phyloP scores from a whole-genome alignment of 2,888 invertebrate genomes.

The Acleris laterana region DNA sequence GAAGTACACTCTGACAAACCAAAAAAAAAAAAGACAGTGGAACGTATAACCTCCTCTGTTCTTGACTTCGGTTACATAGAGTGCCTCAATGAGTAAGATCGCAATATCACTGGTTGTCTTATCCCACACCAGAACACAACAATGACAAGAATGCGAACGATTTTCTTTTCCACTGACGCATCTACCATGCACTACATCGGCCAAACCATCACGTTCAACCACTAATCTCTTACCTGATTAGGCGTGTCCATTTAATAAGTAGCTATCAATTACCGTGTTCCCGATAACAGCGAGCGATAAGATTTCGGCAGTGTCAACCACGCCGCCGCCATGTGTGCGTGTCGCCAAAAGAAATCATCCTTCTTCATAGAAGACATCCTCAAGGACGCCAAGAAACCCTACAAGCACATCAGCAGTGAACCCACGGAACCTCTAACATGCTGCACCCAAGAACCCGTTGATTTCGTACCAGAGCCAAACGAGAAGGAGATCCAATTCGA shows the following conservation, averaged over 20 bases:
- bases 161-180: constrained; percentile 3
- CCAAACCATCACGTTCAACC: constrained; percentile 40
- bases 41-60: too few relatives aligned
- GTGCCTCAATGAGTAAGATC: too few relatives aligned
- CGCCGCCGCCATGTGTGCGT: constrained; percentile 73
- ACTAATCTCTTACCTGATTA: constrained; percentile 66
- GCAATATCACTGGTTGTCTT: too few relatives aligned
- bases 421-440: constrained; percentile 59
- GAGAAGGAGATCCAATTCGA: constrained; percentile 52
- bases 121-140: too few relatives aligned
- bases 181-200: constrained; percentile 11
- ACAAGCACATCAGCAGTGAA: constrained; percentile 60
- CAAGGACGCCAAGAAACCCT: constrained; percentile 60
- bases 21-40: too few relatives aligned
- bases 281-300: constrained; percentile 69
- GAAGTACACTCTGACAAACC: too few relatives aligned
- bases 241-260: constrained; percentile 77
- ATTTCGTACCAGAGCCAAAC: neutral
- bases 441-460: constrained; percentile 35
- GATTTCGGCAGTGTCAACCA: constrained; percentile 69
- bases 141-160: too few relatives aligned
- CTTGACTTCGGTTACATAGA: too few relatives aligned
- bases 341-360: constrained; percentile 73
- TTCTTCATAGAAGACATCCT: constrained; percentile 77
- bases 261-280: constrained; percentile 77